A percentile compares a stretch with the other conserved stretches of the same genome.
Conservation (phyloP, 2,797 vertebrate species). For the Chlorospingus flavigularis region DNA sequence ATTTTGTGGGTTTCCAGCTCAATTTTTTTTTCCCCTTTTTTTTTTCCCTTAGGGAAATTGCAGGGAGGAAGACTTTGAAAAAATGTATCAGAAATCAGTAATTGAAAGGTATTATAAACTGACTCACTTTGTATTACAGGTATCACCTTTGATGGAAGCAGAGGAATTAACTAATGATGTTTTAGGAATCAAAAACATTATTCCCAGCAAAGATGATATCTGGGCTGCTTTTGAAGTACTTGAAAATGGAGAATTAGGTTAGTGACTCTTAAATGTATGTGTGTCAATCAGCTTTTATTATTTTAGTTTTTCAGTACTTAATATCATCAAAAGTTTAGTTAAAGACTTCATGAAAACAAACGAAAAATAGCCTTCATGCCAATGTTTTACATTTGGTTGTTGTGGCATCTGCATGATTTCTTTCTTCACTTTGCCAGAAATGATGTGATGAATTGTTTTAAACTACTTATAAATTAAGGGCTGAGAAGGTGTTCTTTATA, state of each 20-base stretch:
- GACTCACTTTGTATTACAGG: slow-evolving; percentile 68
- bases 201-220: slow-evolving; percentile 73
- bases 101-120: neutral
- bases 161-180: slow-evolving; percentile 84
- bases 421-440: neutral
- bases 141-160: slow-evolving; percentile 88
- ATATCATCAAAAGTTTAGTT: neutral
- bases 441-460: neutral
- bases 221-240: slow-evolving; percentile 94
- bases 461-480: neutral
- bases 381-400: neutral
- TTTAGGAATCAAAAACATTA: slow-evolving; percentile 83
- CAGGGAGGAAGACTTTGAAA: neutral
- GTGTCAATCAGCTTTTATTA: neutral
- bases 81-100: neutral
- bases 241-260: slow-evolving; percentile 95
- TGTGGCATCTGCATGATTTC: neutral
- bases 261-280: neutral
- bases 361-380: neutral
- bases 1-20: neutral
- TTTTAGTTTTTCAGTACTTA: neutral
- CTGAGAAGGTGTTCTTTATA: neutral
- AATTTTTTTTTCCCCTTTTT: neutral
- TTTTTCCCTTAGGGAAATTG: neutral
- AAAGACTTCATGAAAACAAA: neutral